These are phyloP conservation scores for Microcebus lehilahytsara DNA, from an alignment of 2,113 vertebrate species.

Conservation along the genomic window DNA sequence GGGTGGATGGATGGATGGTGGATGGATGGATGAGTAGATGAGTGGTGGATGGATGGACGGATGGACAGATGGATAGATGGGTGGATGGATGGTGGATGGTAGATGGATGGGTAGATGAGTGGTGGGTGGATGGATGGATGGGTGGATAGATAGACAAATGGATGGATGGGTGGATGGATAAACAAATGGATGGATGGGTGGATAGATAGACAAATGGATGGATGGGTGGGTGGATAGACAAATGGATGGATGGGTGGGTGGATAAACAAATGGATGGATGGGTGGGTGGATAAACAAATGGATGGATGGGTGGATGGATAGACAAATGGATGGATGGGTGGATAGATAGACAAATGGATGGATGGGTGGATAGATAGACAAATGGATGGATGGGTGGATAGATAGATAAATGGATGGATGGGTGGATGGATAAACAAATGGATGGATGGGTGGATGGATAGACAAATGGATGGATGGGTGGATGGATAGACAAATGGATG, in stretches of 20 bases:
- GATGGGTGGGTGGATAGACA: not conserved
- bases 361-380: rapidly evolving
- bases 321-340: not conserved
- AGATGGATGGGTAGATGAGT: not conserved
- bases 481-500: too few species aligned
- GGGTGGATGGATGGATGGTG: not conserved
- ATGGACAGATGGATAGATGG: not conserved
- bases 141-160: too few species aligned
- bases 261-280: not conserved
- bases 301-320: not conserved
- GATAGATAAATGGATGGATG: not conserved
- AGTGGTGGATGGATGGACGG: not conserved
- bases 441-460: not conserved
- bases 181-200: not conserved
- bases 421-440: rapidly evolving
- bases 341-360: rapidly evolving
- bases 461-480: not conserved
- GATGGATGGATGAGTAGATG: not conserved
- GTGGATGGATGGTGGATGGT: rapidly evolving
- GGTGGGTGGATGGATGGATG: not conserved
- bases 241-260: too few species aligned
- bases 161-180: not conserved
- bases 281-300: not conserved
- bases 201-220: not conserved
- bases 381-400: not conserved